Conservation (phyloP, 64 coral and sea anemone species). For the Astreopora myriophthalma region DNA sequence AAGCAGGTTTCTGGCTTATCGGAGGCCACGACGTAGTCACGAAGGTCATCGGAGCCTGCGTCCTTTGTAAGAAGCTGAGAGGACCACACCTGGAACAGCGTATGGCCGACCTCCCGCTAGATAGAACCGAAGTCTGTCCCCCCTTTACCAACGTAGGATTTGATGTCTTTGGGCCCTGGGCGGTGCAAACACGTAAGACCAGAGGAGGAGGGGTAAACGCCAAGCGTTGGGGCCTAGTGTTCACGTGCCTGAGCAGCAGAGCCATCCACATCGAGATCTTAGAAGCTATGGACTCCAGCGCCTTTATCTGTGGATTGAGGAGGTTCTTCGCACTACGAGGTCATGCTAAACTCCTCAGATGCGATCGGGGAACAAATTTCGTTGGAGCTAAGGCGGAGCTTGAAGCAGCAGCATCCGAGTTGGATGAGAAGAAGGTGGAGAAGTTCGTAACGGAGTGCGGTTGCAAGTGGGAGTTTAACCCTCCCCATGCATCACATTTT, state of each 20-base stretch:
- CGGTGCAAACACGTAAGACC: slow-evolving; percentile 8
- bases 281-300: not conserved
- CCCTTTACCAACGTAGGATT: not conserved
- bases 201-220: slow-evolving; percentile 19
- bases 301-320: slow-evolving; percentile 54
- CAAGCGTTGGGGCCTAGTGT: slow-evolving; percentile 34
- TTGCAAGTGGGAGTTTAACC: no score
- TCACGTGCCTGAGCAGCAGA: not conserved
- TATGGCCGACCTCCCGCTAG: not conserved
- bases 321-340: slow-evolving; percentile 38
- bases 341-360: not conserved
- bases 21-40: not conserved
- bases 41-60: slow-evolving; percentile 7
- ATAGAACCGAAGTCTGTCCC: not conserved
- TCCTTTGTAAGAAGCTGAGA: slow-evolving; percentile 7
- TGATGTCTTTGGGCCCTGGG: not conserved
- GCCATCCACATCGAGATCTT: not conserved
- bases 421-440: no score
- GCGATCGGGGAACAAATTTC: slow-evolving; percentile 25
- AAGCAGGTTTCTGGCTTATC: slow-evolving; percentile 31
- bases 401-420: not conserved
- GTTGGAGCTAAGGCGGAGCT: slow-evolving; percentile 45
- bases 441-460: no score
- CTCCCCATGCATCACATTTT: no score
- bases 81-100: not conserved